Conservation (phyloP, 2,113 vertebrate genomes). For the Indicator maculatus region DNA sequence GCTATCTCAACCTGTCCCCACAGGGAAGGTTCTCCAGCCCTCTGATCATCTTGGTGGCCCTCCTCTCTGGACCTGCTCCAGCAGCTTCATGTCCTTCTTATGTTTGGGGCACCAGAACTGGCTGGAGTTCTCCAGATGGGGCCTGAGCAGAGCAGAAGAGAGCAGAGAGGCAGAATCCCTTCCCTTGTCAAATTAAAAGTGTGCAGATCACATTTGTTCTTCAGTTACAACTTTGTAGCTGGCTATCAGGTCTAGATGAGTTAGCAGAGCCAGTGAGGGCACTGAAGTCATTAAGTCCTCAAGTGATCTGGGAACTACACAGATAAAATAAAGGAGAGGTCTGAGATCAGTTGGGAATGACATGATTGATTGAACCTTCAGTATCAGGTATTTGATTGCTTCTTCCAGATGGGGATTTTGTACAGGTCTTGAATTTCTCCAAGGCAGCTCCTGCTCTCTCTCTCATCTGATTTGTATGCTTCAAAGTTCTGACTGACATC, state of each 20-base stretch:
- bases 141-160: no score
- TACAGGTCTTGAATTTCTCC: neutral
- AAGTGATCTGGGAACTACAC: neutral
- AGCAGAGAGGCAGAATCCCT: no score
- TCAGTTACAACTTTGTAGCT: neutral
- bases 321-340: neutral
- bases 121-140: no score
- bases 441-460: neutral
- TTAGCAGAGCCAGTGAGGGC: neutral
- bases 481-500: neutral
- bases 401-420: neutral
- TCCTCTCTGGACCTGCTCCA: no score
- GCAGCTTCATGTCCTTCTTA: no score
- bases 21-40: no score
- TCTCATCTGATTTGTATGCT: neutral
- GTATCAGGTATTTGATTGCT: neutral
- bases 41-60: no score
- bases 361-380: neutral
- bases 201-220: neutral
- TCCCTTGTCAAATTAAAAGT: neutral
- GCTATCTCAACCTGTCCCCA: no score
- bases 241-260: neutral
- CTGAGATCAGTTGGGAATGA: neutral
- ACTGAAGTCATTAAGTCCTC: neutral
- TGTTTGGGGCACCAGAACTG: no score